Evolutionary conservation across 2,113 vertebrate species (phyloP).

Genomic region (Aptenodytes patagonicus): DNA sequence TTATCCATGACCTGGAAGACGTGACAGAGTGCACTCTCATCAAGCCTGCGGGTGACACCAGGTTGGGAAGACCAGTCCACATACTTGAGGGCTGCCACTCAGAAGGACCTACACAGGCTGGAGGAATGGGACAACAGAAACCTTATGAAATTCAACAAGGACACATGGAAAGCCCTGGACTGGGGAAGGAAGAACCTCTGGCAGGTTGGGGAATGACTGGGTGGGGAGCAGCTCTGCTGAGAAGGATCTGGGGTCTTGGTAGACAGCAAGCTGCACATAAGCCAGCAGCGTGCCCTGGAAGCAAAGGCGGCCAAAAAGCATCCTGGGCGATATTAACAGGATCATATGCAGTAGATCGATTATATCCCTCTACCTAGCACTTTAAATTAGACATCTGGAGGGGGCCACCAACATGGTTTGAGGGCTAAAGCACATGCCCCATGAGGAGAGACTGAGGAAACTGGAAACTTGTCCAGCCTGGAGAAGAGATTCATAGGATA

Average conservation of each 20-base stretch:
- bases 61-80: background rate
- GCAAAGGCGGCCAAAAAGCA: background rate
- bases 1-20: background rate
- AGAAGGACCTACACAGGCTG: background rate
- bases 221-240: background rate
- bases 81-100: background rate
- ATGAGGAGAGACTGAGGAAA: background rate
- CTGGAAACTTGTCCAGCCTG: background rate
- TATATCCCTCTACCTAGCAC: background rate
- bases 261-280: background rate
- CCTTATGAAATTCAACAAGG: background rate
- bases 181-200: background rate
- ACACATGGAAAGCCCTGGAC: background rate
- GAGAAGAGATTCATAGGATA: background rate
- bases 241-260: background rate
- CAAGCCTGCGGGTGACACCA: background rate
- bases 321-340: background rate
- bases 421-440: background rate
- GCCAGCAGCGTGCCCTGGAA: background rate
- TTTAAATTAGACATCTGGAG: background rate
- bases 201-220: background rate
- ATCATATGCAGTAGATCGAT: background rate
- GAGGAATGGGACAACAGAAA: background rate
- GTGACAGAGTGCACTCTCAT: background rate
- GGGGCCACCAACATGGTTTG: background rate